Percentiles rank a stretch among this genome's conserved stretches.
Evolutionary conservation across 92 coral and sea anemone species (phyloP).

Genomic region (Porites cylindrica): DNA sequence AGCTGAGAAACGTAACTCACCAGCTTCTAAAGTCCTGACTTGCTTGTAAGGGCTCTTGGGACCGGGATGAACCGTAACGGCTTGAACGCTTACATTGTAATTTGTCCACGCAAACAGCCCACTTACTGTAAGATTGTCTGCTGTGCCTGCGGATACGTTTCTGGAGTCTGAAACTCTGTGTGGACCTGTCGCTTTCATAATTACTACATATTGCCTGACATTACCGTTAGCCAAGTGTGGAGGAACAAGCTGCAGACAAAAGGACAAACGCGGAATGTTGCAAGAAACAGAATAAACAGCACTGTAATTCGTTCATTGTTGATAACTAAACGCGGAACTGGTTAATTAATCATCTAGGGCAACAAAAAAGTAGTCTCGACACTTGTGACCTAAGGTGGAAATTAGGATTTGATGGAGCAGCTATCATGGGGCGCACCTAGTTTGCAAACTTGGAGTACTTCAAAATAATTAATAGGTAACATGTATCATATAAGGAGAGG

Average conservation of each 20-base stretch:
- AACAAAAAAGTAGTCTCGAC: no score
- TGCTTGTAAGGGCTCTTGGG: slow-evolving; percentile 74
- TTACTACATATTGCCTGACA: slow-evolving; percentile 68
- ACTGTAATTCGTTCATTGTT: no score
- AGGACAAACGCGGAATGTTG: no score
- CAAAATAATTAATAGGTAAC: no score
- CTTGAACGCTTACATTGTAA: slow-evolving; percentile 86
- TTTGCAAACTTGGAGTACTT: no score
- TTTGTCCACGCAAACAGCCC: slow-evolving; percentile 78
- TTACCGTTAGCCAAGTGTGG: slow-evolving; percentile 79
- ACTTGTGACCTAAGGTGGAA: no score
- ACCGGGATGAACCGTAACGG: slow-evolving; percentile 82
- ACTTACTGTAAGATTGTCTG: slow-evolving; percentile 57
- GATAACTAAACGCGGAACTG: no score
- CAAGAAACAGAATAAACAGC: no score
- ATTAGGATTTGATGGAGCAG: no score
- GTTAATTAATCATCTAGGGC: no score
- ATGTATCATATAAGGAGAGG: no score
- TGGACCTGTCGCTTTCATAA: slow-evolving; percentile 69
- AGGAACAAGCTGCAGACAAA: slow-evolving; percentile 68
- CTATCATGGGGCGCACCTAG: no score
- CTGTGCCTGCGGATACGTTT: slow-evolving; percentile 40
- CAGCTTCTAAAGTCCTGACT: slow-evolving; percentile 85
- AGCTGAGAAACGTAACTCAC: slow-evolving; percentile 40
- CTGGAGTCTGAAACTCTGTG: slow-evolving; percentile 33